A percentile compares a stretch with the other conserved stretches of the same genome.
phyloP scores from a whole-genome alignment of 2,113 vertebrate genomes.

The Vulpes lagopus region DNA sequence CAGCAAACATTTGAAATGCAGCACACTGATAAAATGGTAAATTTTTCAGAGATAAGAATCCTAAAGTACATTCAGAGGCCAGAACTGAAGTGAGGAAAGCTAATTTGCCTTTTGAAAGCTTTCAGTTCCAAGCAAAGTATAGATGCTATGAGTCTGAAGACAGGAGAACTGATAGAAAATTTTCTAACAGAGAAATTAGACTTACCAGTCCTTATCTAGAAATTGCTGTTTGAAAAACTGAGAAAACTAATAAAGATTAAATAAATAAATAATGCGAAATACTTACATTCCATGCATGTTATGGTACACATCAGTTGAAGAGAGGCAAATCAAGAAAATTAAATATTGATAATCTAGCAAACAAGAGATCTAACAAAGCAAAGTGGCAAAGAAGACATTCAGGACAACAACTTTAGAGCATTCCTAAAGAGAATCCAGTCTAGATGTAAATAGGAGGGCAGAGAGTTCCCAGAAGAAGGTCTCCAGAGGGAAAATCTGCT shows the following conservation, averaged over 20 bases:
- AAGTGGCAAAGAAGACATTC: neutral
- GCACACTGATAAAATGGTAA: neutral
- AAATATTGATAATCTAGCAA: neutral
- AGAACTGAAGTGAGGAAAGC: neutral
- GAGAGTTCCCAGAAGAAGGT: neutral
- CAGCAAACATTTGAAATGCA: neutral
- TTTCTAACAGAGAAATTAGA: neutral
- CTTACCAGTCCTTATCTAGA: neutral
- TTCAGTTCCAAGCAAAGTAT: neutral
- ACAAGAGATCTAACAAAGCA: neutral
- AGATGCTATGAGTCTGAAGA: neutral
- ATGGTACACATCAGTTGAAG: neutral
- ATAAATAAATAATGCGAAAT: neutral
- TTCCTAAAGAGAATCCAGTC: neutral
- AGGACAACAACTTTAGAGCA: neutral
- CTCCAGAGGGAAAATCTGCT: neutral
- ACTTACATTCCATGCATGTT: neutral
- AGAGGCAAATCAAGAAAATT: neutral
- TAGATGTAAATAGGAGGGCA: neutral
- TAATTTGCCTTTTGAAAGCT: neutral
- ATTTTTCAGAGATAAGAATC: neutral
- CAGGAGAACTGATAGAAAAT: neutral
- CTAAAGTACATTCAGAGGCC: neutral
- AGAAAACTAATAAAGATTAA: neutral
- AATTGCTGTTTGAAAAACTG: neutral